phyloP scores from a whole-genome alignment of 2,113 vertebrate genomes.

The Myotis lucifugus region DNA sequence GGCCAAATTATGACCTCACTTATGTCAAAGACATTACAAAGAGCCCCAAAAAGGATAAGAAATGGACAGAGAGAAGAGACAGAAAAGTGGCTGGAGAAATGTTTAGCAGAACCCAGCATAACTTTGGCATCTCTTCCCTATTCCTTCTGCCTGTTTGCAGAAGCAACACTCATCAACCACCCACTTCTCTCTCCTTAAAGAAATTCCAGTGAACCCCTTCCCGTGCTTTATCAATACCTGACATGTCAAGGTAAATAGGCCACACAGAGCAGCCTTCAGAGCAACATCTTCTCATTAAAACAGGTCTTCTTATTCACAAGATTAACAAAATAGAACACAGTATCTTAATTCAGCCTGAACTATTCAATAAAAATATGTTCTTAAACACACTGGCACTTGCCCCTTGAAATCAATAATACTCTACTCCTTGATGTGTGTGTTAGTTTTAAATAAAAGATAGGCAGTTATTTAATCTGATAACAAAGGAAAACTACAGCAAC shows the following conservation, averaged over 20 bases:
- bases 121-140: neutral
- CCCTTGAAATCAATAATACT: neutral
- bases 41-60: slow-evolving; percentile 45
- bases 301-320: neutral
- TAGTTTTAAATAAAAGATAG: slow-evolving; percentile 57
- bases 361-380: slow-evolving; percentile 20
- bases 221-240: neutral
- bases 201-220: neutral
- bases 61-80: slow-evolving; percentile 43
- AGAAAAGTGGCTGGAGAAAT: slow-evolving; percentile 32
- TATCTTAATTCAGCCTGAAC: neutral
- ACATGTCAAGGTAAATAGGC: neutral
- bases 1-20: slow-evolving; percentile 60
- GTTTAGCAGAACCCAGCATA: neutral
- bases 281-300: neutral
- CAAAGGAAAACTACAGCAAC: neutral
- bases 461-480: neutral
- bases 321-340: neutral
- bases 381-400: neutral
- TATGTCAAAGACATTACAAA: slow-evolving; percentile 42
- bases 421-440: neutral
- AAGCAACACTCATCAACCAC: neutral
- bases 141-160: slow-evolving; percentile 10
- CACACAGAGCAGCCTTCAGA: neutral
- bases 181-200: neutral